These are phyloP conservation scores for Phocoena sinus DNA, from an alignment of 2,113 vertebrate genomes.

Conservation along the genomic window DNA sequence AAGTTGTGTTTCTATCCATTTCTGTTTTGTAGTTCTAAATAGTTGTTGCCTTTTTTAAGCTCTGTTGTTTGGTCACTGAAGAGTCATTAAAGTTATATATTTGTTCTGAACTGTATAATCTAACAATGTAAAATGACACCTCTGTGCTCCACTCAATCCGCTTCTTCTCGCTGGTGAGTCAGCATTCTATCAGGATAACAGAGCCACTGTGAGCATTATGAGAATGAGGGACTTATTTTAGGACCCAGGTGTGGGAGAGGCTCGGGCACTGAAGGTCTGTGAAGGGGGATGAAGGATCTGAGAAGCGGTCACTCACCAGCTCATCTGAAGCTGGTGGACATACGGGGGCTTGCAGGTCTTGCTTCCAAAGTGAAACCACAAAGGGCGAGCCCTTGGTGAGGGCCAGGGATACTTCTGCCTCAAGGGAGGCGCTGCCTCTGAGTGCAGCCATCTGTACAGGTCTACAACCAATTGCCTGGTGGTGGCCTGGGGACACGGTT, in stretches of 20 bases:
- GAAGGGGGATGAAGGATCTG: neutral
- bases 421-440: neutral
- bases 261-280: neutral
- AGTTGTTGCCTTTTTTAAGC: neutral
- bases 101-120: neutral
- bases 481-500: too few species aligned
- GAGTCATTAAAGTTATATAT: neutral
- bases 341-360: too few species aligned
- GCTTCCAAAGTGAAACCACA: too few species aligned
- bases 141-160: neutral
- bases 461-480: neutral
- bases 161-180: neutral
- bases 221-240: neutral
- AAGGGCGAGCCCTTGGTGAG: neutral
- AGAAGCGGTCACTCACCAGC: neutral
- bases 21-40: neutral
- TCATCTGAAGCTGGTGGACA: too few species aligned
- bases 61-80: neutral
- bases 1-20: neutral
- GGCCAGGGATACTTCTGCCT: neutral
- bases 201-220: rapidly evolving
- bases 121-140: neutral
- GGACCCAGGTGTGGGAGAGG: neutral
- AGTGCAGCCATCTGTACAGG: neutral
- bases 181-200: neutral